Percentiles rank a stretch among this genome's conserved stretches.
Evolutionary conservation across 2,888 invertebrate species (phyloP).

Genomic region (Tetanocera ferruginea): DNA sequence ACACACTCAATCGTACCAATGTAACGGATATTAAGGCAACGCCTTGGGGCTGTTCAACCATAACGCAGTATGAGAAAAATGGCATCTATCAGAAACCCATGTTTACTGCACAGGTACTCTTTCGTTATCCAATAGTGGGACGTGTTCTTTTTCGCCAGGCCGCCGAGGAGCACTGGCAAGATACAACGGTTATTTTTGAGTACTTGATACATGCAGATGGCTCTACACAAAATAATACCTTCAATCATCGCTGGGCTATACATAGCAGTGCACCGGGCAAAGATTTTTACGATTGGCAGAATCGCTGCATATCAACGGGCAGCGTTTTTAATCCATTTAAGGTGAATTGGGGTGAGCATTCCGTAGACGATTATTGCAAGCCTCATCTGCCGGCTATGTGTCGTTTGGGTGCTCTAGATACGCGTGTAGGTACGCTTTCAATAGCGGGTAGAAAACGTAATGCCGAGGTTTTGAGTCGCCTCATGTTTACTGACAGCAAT

Average conservation of each 20-base stretch:
- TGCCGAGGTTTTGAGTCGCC: conserved; percentile 77
- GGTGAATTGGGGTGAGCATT: conserved; percentile 76
- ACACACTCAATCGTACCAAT: conserved; percentile 62
- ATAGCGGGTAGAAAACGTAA: conserved; percentile 82
- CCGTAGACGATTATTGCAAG: conserved; percentile 74
- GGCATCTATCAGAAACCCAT: conserved; percentile 80
- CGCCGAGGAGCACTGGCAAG: conserved; percentile 83
- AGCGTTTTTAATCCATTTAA: conserved; percentile 83
- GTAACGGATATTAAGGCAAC: conserved; percentile 61
- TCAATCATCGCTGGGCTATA: conserved; percentile 86
- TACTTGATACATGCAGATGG: conserved; percentile 91
- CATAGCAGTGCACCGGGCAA: conserved; percentile 83
- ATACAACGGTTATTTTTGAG: conserved; percentile 87
- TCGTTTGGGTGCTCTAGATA: conserved; percentile 83
- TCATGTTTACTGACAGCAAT: conserved; percentile 83
- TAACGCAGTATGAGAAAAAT: conserved; percentile 76
- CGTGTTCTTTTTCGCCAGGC: conserved; percentile 86
- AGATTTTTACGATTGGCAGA: conserved; percentile 93
- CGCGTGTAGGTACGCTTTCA: conserved; percentile 78
- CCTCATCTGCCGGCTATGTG: conserved; percentile 75
- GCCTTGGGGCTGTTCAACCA: conserved; percentile 74
- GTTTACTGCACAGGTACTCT: conserved; percentile 83
- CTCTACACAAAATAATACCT: conserved; percentile 80
- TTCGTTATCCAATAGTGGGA: conserved; percentile 91
- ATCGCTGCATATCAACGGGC: conserved; percentile 85